These are phyloP conservation scores for Nephrotoma flavescens DNA, from an alignment of 2,888 invertebrate genomes.

Conservation along the genomic window DNA sequence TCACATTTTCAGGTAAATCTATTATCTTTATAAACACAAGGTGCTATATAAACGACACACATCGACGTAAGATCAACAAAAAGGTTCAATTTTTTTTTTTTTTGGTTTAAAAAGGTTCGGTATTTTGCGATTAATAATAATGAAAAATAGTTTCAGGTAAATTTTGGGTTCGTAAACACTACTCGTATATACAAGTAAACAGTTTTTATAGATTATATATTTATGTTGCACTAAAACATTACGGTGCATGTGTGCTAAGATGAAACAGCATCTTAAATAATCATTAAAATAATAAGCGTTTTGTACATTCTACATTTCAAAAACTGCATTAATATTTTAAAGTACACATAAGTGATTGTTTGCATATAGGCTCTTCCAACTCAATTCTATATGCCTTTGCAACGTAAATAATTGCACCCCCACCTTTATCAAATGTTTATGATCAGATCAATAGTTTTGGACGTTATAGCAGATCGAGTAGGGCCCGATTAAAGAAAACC, in stretches of 20 bases:
- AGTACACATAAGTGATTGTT: too few relatives aligned
- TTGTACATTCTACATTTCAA: not conserved
- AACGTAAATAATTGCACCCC: too few relatives aligned
- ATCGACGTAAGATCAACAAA: not conserved
- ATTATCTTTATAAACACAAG: not conserved
- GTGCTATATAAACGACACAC: not conserved
- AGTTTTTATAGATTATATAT: not conserved
- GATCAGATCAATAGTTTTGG: too few relatives aligned
- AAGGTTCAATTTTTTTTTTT: not conserved
- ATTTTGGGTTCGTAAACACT: not conserved
- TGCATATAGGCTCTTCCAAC: too few relatives aligned
- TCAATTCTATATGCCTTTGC: too few relatives aligned
- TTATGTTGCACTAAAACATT: not conserved
- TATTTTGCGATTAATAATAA: not conserved
- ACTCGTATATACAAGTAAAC: not conserved
- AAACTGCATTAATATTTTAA: too few relatives aligned
- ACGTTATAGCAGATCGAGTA: too few relatives aligned
- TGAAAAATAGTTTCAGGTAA: not conserved
- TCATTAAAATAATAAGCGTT: not conserved
- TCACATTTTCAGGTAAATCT: not conserved
- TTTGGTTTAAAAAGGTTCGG: not conserved
- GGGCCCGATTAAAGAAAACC: too few relatives aligned
- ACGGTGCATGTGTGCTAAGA: not conserved
- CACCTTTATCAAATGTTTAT: too few relatives aligned
- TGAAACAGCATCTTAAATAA: not conserved